Evolutionary conservation across 30 jellyfish, hydroid and myxozoan genomes (phyloP), one percentile per base, ranked within the genome.

Genomic region (Catostylus mosaicus): DNA sequence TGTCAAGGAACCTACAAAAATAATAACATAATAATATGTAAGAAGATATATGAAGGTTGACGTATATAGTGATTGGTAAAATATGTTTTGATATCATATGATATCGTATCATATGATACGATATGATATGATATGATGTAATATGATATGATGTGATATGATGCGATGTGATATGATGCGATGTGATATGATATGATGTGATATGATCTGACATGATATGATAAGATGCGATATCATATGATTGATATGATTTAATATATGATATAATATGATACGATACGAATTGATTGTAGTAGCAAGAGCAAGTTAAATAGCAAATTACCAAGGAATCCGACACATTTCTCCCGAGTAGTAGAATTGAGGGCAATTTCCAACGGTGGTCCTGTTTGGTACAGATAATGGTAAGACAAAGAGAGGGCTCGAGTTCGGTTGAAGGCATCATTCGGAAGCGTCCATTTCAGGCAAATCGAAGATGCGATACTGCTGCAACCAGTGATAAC

Each of bases 381-480:
- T 10, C 26, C 73, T 62, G 75, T 30, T 34, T 37, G 59, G 57
- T 31, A 22, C 18, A 32, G 81, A 62, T 75, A 71, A 23, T 56
- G 75, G 36, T 69, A 73, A 18, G 56, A 23, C 61, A 84, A 38
- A 35, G 60, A n/a, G 57, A 66, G 46, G 30, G 30, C 18, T 29
- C 52, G 54, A 22, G 73, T 74, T 3, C 78, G 81, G 32, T n/a
- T 40, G 71, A 45, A 84, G 3, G 80, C 70, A 50, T 84, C 95
- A 19, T 73, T 81, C 3, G 84, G 77, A 0, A 73, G 67, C n/a
- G 10, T 59, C 95, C 88, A 84, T 2, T n/a, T n/a, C 40, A 84
- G 31, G 60, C 95, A 84, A 2, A 73, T 70, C 0, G 95, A 73
- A 0, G 95, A 84, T 7, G 95, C 75, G 26, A 47, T 61, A 24